Percentiles rank a stretch among this genome's conserved stretches.
Evolutionary conservation across 2,888 invertebrate genomes (phyloP).

Genomic region (Isotomurus palustris): DNA sequence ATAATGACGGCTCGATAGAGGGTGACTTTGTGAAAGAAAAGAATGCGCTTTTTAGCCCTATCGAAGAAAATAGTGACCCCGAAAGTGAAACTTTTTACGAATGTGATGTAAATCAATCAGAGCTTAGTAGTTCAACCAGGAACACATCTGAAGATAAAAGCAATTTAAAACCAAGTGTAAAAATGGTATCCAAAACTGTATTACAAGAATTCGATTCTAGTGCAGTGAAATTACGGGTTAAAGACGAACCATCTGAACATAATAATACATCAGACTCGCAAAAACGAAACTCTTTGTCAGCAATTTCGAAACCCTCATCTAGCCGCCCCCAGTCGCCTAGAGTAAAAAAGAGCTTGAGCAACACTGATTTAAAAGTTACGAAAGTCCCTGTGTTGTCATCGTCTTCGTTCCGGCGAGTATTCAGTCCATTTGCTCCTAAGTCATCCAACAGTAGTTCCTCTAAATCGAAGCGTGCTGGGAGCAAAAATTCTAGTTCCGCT

Average conservation of each 20-base stretch:
- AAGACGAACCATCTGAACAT: conserved; percentile 5
- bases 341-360: conserved; percentile 31
- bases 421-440: conserved; percentile 35
- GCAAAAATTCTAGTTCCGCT: conserved; percentile 20
- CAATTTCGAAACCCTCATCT: conserved; percentile 7
- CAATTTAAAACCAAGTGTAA: conserved; percentile 14
- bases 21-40: too few relatives aligned
- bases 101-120: conserved; percentile 27
- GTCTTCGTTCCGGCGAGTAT: conserved; percentile 38
- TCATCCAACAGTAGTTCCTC: conserved; percentile 12
- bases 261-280: not conserved
- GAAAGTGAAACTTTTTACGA: conserved; percentile 40
- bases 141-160: not conserved
- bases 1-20: too few relatives aligned
- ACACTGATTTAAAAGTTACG: conserved; percentile 24
- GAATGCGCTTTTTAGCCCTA: too few relatives aligned
- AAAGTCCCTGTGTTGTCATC: conserved; percentile 33
- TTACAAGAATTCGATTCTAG: conserved; percentile 23
- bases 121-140: not conserved
- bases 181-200: conserved; percentile 30
- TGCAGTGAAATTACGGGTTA: not conserved
- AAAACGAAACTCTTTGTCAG: conserved; percentile 4
- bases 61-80: conserved; percentile 18
- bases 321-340: conserved; percentile 18
- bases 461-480: conserved; percentile 26